A percentile compares a stretch with the other conserved stretches of the same genome.
phyloP scores from a whole-genome alignment of 2,797 vertebrate species.

The Tokudaia tokunoshimensis region DNA sequence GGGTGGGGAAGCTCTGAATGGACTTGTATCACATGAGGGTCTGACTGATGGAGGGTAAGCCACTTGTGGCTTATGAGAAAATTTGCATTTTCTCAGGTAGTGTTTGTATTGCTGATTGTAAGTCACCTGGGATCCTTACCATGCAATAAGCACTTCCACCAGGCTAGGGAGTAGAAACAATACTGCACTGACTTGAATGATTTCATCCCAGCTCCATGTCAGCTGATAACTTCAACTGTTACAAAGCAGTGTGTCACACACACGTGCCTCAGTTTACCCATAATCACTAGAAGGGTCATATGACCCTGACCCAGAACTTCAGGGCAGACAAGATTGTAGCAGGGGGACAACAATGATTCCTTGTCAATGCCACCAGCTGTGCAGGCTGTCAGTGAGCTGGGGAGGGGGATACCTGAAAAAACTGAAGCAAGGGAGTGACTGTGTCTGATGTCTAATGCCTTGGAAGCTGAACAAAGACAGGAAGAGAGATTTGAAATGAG shows the following conservation, averaged over 20 bases:
- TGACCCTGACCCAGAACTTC: fast-evolving
- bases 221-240: background rate
- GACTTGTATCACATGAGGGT: constrained; percentile 61
- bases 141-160: background rate
- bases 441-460: background rate
- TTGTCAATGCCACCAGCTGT: background rate
- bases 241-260: fast-evolving
- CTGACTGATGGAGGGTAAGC: background rate
- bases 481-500: background rate
- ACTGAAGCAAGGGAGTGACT: background rate
- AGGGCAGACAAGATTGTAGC: background rate
- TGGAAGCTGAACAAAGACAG: constrained; percentile 53
- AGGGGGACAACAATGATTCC: fast-evolving
- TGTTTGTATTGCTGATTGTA: background rate
- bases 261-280: background rate
- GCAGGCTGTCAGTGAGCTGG: background rate
- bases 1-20: constrained; percentile 76
- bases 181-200: background rate
- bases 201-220: background rate
- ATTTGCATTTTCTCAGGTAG: background rate
- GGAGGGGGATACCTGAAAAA: background rate
- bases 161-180: background rate
- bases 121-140: background rate
- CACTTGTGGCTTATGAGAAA: background rate
- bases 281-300: fast-evolving